A percentile compares a stretch with the other conserved stretches of the same genome.
phyloP scores from a whole-genome alignment of 1,140 invertebrate genomes.

The Zaprionus lachaisei region DNA sequence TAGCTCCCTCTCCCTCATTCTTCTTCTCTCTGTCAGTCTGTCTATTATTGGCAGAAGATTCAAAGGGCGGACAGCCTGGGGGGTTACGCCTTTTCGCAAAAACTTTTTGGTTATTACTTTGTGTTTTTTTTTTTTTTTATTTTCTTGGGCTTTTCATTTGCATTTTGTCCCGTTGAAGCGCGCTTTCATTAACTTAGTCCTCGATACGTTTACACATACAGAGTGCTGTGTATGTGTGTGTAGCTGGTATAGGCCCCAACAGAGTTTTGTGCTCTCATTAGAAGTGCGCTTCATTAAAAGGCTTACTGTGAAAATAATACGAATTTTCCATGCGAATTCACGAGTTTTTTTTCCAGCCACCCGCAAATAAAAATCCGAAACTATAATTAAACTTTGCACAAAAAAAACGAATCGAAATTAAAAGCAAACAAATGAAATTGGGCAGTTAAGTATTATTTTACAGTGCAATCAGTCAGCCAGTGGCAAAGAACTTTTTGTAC shows the following conservation, averaged over 20 bases:
- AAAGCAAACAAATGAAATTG: slow-evolving; percentile 30
- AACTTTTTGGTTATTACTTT: slow-evolving; percentile 31
- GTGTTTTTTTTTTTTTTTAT: slow-evolving; percentile 12
- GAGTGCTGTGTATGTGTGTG: neutral
- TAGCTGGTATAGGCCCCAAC: neutral
- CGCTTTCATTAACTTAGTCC: slow-evolving; percentile 70
- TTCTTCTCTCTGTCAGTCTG: neutral
- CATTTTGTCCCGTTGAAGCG: slow-evolving; percentile 35
- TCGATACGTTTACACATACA: slow-evolving; percentile 15
- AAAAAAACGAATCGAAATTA: neutral
- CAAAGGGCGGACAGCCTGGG: neutral
- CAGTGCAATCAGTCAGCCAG: neutral
- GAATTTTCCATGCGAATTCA: slow-evolving; percentile 20
- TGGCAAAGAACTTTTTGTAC: neutral
- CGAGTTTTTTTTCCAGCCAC: slow-evolving; percentile 20
- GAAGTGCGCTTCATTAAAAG: slow-evolving; percentile 60
- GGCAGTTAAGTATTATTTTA: neutral
- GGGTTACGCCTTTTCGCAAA: slow-evolving; percentile 12
- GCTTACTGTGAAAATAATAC: slow-evolving; percentile 49
- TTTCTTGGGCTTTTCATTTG: slow-evolving; percentile 42
- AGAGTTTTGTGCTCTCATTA: slow-evolving; percentile 22
- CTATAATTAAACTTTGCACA: slow-evolving; percentile 23
- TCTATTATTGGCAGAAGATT: slow-evolving; percentile 6
- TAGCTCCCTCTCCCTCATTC: neutral
- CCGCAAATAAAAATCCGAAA: slow-evolving; percentile 33